Evolutionary conservation across 2,797 vertebrate genomes (phyloP), one percentile per base, ranked within the genome.

Genomic region (Percopsis omiscomaycus): DNA sequence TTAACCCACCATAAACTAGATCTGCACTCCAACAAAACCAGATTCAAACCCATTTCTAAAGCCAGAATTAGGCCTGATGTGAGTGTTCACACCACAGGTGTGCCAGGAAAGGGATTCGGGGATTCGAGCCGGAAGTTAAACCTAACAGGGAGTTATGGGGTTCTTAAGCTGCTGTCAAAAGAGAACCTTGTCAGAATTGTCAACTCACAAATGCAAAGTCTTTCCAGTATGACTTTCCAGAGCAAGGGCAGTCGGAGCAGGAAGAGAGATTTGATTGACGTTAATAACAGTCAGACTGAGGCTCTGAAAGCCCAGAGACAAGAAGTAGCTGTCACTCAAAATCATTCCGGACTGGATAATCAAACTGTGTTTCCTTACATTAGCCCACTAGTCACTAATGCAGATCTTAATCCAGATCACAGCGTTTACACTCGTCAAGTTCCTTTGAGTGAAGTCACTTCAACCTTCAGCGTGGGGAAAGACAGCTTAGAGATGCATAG

Each of bases 251-350:
- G 89, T 55, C 86, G 91, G 61, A 93, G 92, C 85, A 89, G 90
- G 68, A 94, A 93, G 81, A 88, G 91, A 67, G 93, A 93, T 83
- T 84, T 91, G 83, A 92, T 93, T 83, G 87, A 91, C 80, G 88
- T 91, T 79, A 89, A 91, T 88, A 90, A 77, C n/a, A 74, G 83
- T 74, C 91, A 88, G 76, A 81, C 68, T 16, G 91, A 90, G 66
- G 74, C 84, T 64, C 81, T 83, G 68, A 88, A 82, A 86, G 71
- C 70, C 61, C 79, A n/a, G 54, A 84, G 86, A 76, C 89, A 86
- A 86, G 90, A 92, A 53, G 78, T 74, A 64, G 62, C 81, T 55
- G 80, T 84, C 71, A 82, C 82, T 84, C 85, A 85, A 79, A 65
- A 82, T 73, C 86, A 90, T 51, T 10, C 60, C 54, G 84, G 78